Percentiles rank a stretch among this genome's conserved stretches.
Evolutionary conservation across 2,888 invertebrate genomes (phyloP).

Genomic region (Serripes groenlandicus): DNA sequence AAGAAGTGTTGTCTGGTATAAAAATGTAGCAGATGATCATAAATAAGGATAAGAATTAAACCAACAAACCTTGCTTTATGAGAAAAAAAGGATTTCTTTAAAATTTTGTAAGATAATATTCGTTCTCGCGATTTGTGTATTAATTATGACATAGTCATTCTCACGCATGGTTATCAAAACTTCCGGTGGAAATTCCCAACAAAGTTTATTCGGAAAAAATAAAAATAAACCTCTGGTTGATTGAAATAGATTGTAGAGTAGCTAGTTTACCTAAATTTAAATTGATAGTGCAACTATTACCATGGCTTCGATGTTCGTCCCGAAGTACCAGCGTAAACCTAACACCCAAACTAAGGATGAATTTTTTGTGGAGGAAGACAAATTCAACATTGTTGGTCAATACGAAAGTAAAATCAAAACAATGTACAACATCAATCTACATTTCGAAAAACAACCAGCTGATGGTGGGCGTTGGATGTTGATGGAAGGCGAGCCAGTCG

Average conservation of each 20-base stretch:
- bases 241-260: too few relatives aligned
- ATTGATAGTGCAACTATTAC: too few relatives aligned
- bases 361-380: conserved; percentile 66
- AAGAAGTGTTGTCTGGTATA: too few relatives aligned
- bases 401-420: conserved; percentile 69
- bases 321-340: conserved; percentile 23
- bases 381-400: conserved; percentile 49
- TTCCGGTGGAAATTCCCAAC: conserved; percentile 20
- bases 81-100: too few relatives aligned
- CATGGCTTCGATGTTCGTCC: conserved; percentile 38
- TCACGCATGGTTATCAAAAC: background rate
- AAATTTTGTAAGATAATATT: too few relatives aligned
- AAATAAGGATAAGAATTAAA: too few relatives aligned
- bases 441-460: conserved; percentile 59
- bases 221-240: background rate
- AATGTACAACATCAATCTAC: conserved; percentile 67
- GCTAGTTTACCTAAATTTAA: too few relatives aligned
- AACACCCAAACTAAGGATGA: conserved; percentile 53
- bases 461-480: conserved; percentile 69
- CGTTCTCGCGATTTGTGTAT: background rate
- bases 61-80: too few relatives aligned
- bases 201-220: background rate
- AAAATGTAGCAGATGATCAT: too few relatives aligned
- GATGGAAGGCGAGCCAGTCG: conserved; percentile 69
- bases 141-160: background rate